Base-by-base conservation (phyloP, 2,113 vertebrate genomes). In the Saimiri boliviensis region DNA sequence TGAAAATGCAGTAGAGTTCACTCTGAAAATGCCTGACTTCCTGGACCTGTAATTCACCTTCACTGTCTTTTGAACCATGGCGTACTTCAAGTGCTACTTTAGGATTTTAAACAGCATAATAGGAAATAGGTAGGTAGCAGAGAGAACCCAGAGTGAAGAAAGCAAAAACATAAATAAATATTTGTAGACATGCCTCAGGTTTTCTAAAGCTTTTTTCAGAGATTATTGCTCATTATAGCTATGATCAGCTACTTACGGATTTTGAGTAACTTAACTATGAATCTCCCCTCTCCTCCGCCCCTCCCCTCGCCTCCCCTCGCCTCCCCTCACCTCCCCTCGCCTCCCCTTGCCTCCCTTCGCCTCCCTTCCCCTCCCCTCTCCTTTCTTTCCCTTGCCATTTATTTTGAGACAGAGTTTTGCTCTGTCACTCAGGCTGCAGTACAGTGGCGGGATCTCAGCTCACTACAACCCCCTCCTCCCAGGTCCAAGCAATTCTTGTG, bases 191-290 rank as follows among this genome's bases (percentile, higher is more conserved):
- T 66, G 70, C 21, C 45, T 37, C 32, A 45, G 45, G 58, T n/a
- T 52, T 54, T 54, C 40, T 30, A 76, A 17, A 76, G 10, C 30
- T 8, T 54, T 76, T 66, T n/a, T 35, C 30, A 54, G 56, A 94
- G 35, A 37, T 54, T 45, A 37, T 68, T 20, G 9, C 20, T 66
- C 30, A 63, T 60, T 23, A 45, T 42, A 56, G 16, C 56, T 56
- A n/a, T 37, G 3, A 84, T 37, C n/a, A 68, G 16, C 21, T 77
- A 84, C 8, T 47, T 56, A 76, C 17, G 6, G 70, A 68, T 84
- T 83, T 90, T 47, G 45, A 89, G 16, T 32, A 94, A 77, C 19
- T n/a, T 47, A 89, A 94, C 63, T 25, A 11, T 85, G 19, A 76
- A 60, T 74, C 25, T 27, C 10, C 27, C 27, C 0, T 9, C 11